Evolutionary conservation across 2,113 vertebrate genomes (phyloP).

Genomic region (Carassius gibelio): DNA sequence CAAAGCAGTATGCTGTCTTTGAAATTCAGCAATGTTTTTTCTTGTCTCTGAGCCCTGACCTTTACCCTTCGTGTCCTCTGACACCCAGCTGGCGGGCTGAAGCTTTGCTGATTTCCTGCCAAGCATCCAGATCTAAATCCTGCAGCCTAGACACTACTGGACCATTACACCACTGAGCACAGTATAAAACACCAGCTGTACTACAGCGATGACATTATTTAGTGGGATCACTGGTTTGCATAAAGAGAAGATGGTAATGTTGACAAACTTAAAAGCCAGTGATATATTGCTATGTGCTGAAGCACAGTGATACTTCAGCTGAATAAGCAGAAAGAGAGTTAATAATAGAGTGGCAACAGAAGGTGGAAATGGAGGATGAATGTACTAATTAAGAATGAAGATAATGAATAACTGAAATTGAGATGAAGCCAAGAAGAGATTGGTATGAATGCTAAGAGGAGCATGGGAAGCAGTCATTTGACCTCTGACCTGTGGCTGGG

Average conservation of each 20-base stretch:
- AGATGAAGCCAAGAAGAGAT: not conserved
- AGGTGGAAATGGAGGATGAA: not conserved
- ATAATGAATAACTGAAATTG: not conserved
- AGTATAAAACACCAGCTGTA: constrained; percentile 41
- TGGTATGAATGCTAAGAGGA: not conserved
- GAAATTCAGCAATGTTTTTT: not conserved
- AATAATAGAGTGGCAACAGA: not conserved
- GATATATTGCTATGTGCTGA: not conserved
- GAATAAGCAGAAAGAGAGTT: not conserved
- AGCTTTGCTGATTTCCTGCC: constrained; percentile 75
- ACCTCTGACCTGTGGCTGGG: constrained; percentile 85
- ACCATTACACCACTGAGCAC: constrained; percentile 81
- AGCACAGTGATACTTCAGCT: not conserved
- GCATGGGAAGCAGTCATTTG: constrained; percentile 30
- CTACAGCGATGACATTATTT: not conserved
- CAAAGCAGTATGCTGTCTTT: too few species aligned
- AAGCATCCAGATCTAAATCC: constrained; percentile 89
- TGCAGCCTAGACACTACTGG: constrained; percentile 83
- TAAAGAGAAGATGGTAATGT: not conserved
- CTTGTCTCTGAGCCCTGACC: constrained; percentile 18
- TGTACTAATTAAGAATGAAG: not conserved
- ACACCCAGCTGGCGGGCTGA: constrained; percentile 82
- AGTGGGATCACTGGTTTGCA: not conserved
- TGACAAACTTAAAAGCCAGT: not conserved
- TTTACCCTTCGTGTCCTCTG: not conserved